A percentile compares a stretch with the other conserved stretches of the same genome.
Evolutionary conservation across 2,113 vertebrate genomes (phyloP).

Genomic region (Shinisaurus crocodilurus): DNA sequence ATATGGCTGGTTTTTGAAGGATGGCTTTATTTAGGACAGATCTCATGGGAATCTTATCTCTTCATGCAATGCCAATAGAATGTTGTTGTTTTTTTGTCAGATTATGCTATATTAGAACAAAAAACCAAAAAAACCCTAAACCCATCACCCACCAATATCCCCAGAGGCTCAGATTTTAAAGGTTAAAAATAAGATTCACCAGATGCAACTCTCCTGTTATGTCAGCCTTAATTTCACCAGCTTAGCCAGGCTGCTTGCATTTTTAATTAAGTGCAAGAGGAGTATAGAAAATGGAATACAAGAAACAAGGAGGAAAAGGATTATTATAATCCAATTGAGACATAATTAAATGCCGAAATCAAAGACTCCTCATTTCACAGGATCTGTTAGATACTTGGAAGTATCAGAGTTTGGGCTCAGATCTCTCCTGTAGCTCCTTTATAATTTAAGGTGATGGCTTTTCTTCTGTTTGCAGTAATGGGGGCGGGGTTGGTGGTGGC

Average conservation of each 20-base stretch:
- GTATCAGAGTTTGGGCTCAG: slow-evolving; percentile 31
- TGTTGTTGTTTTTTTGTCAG: slow-evolving; percentile 21
- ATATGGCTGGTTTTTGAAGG: not conserved
- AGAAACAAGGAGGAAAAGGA: slow-evolving; percentile 60
- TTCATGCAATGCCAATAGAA: not conserved
- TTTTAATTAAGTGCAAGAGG: slow-evolving; percentile 62
- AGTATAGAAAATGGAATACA: slow-evolving; percentile 14
- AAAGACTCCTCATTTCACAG: slow-evolving; percentile 50
- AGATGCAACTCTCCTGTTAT: not conserved
- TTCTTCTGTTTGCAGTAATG: slow-evolving; percentile 7
- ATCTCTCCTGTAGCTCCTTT: slow-evolving; percentile 24
- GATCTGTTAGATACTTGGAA: slow-evolving; percentile 53
- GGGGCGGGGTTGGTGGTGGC: accelerated
- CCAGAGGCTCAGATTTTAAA: not conserved
- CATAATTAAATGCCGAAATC: slow-evolving; percentile 67
- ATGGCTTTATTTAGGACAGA: not conserved
- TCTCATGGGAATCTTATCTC: not conserved
- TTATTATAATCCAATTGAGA: slow-evolving; percentile 63
- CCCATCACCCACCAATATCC: not conserved
- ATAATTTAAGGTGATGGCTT: not conserved
- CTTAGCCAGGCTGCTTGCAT: slow-evolving; percentile 14
- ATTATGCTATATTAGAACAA: slow-evolving; percentile 32
- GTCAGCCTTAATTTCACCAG: slow-evolving; percentile 52
- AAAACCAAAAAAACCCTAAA: no score
- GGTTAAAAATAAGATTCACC: slow-evolving; percentile 46